A percentile compares a stretch with the other conserved stretches of the same genome.
phyloP scores from a whole-genome alignment of 2,797 vertebrate genomes.

The Sylvia borin region DNA sequence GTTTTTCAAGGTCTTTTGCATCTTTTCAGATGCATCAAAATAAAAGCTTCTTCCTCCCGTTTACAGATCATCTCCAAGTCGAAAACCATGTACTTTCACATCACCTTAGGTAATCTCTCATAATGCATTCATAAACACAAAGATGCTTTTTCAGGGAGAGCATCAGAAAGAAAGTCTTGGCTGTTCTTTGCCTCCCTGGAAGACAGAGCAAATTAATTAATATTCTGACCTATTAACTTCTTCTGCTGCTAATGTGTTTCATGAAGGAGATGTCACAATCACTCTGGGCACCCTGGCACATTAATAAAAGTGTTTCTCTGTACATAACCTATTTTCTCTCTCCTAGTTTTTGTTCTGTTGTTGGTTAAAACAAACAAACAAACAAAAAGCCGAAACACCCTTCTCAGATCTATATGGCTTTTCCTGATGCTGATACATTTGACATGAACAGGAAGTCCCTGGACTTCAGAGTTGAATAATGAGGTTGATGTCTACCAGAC shows the following conservation, averaged over 20 bases:
- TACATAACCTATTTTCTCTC: neutral
- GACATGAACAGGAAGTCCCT: neutral
- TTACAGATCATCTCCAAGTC: neutral
- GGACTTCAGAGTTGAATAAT: neutral
- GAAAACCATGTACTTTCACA: neutral
- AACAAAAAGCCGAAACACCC: neutral
- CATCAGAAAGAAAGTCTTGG: neutral
- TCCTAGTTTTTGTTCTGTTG: neutral
- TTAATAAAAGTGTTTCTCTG: neutral
- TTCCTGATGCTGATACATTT: neutral
- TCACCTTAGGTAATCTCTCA: conserved; percentile 5
- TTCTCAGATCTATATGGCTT: neutral
- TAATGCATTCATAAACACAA: conserved; percentile 9
- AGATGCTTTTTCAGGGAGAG: conserved; percentile 12
- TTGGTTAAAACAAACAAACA: neutral
- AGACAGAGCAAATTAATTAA: neutral
- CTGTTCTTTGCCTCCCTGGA: neutral
- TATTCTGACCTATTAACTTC: neutral
- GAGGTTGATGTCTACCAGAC: neutral
- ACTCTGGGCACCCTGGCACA: neutral
- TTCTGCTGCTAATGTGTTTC: neutral
- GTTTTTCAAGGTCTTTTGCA: neutral
- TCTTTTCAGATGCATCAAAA: neutral
- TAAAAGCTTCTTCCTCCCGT: neutral
- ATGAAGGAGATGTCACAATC: neutral